Base-by-base conservation (phyloP, 2,888 invertebrate genomes). In the Lepidonotus clava region DNA sequence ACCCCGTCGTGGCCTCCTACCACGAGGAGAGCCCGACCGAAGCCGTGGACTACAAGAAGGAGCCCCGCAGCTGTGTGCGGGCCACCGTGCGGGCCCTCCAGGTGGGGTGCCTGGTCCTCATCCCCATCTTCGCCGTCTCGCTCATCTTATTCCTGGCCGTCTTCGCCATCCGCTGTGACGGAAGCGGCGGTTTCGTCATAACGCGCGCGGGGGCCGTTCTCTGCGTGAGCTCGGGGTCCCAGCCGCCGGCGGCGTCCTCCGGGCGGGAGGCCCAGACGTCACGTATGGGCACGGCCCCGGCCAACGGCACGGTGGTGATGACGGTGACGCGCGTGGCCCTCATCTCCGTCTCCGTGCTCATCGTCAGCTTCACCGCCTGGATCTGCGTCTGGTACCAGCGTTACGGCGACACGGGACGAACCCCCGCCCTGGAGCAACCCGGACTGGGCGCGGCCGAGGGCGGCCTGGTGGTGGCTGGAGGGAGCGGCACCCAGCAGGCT, bases 291-390 rank as follows among this genome's bases (percentile, higher is more conserved):
- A 11, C 61, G 11, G 61, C 24, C 61, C 11, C 28, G 61, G 11
- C 21, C 28, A 76, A 76, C 40, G 76, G 76, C 40, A 36, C 40
- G n/a, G 76, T 76, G 36, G 76, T 76, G 38, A 76, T 76, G 76
- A 76, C 76, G n/a, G 38, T 76, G n/a, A 76, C 76, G 1, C 76
- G 76, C n/a, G 76, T 76, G n/a, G 76, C 38, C n/a, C 38, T 76
- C 38, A 76, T 76, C 36, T 76, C 76, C 5, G 76, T 76, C 36
- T 76, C 76, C 1, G 76, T 76, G 76, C 76, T 76, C 38, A 76
- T 76, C 76, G 21, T 76, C 76, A 76, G 76, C 38, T 76, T 76
- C 76, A 76, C 76, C 5, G 76, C 76, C 38, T 76, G 76, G 76
- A 76, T 76, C 76, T 76, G 76, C 36, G 76, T 40, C 34, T 76